Conservation (phyloP, 2,888 invertebrate species). For the Glyphotaelius pellucidus region DNA sequence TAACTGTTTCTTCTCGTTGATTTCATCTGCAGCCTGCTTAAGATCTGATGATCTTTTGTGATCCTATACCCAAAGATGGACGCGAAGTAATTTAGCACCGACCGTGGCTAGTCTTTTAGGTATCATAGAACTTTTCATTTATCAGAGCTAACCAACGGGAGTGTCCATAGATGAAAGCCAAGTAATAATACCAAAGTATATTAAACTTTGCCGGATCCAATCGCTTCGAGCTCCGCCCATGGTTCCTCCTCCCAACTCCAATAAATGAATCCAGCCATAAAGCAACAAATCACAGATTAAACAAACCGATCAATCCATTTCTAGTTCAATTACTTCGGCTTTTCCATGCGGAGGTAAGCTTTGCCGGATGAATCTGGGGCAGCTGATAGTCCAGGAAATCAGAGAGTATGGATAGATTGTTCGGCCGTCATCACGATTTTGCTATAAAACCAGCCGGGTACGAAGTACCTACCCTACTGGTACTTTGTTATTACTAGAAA, state of each 20-base stretch:
- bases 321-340: background rate
- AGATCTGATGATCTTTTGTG: background rate
- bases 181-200: constrained; percentile 23
- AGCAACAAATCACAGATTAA: background rate
- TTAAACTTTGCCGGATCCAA: constrained; percentile 32
- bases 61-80: background rate
- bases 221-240: constrained; percentile 28
- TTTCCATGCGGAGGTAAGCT: constrained; percentile 14
- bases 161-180: background rate
- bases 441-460: constrained; percentile 16
- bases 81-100: background rate
- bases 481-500: constrained; percentile 23
- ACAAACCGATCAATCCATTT: background rate
- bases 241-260: background rate
- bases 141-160: background rate
- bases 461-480: background rate
- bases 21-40: background rate
- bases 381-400: constrained; percentile 32
- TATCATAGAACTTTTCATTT: background rate
- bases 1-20: background rate
- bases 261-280: constrained; percentile 12
- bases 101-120: background rate
- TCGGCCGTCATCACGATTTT: constrained; percentile 33
- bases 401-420: constrained; percentile 13
- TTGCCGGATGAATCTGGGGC: background rate